Evolutionary conservation across 2,888 invertebrate species (phyloP).

Genomic region (Dorcus parallelipipedus): DNA sequence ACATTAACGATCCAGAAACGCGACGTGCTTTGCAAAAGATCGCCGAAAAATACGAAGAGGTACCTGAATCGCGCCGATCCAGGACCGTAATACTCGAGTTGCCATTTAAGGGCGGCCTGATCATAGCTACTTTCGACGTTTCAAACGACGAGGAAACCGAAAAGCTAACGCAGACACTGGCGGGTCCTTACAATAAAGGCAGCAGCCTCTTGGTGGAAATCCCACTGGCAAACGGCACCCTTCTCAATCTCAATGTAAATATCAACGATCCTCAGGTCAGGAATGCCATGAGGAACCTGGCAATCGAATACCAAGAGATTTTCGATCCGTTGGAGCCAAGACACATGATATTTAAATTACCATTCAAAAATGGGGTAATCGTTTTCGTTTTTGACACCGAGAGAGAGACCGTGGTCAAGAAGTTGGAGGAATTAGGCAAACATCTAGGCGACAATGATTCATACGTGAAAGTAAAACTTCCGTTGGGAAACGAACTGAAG

Average conservation of each 20-base stretch:
- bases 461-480: too few relatives aligned
- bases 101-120: background rate
- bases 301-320: background rate
- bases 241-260: too few relatives aligned
- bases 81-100: too few relatives aligned
- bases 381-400: background rate
- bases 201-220: background rate
- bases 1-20: too few relatives aligned
- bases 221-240: background rate
- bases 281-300: background rate
- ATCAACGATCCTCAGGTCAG: too few relatives aligned
- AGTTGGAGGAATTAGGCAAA: too few relatives aligned
- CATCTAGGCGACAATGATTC: too few relatives aligned
- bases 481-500: too few relatives aligned
- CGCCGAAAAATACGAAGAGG: too few relatives aligned
- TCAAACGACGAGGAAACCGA: background rate
- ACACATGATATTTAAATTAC: background rate
- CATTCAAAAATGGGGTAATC: background rate
- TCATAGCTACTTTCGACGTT: background rate
- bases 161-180: background rate
- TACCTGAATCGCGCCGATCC: too few relatives aligned
- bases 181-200: background rate
- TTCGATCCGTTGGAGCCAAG: background rate
- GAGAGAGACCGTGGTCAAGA: too few relatives aligned
- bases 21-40: too few relatives aligned